Base-by-base conservation (phyloP, 2,888 invertebrate species). In the Charanyca ferruginea region DNA sequence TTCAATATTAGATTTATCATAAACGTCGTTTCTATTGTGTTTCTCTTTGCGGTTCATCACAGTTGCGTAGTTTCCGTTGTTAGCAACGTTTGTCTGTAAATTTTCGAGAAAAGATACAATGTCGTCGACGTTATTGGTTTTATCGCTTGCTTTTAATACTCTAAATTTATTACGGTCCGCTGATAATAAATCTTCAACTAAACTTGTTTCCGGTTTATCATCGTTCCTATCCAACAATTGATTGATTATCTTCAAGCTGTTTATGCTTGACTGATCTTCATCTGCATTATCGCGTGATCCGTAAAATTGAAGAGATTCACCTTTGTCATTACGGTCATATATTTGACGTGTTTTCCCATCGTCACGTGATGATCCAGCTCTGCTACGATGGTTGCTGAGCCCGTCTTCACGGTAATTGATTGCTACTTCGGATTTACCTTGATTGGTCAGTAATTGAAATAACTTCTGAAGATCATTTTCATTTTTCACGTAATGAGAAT, bases 161-260 rank as follows among this genome's bases (percentile, higher is more conserved):
- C 22, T 41, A 16, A 13, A 16, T 1, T 51, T 28, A 9, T 63
- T 48, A 18, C 42, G 16, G 8, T 44, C 44, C 8, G 38, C n/a
- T 18, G 42, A 45, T 8, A 61, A 5, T 35, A 75, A 51, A 9
- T 58, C 45, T 35, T 54, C 25, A 38, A 75, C 13, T 20, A 66
- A 23, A 51, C 45, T 54, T 41, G 16, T 51, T 13, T 23, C 8
- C 25, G 23, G 28, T 3, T 35, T 47, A 9, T 45, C 42, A 8
- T 25, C 20, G 11, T 78, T 67, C 9, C 57, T 66, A 55, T 42
- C 51, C 9, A 68, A 62, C 7, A 51, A 35, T 35, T 63, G n/a
- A 16, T 77, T 69, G 23, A 82, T 63, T 9, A 48, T 61, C 22
- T 72, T 68, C 53, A 80, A 60, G 32, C 57, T 66, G 2, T 53